A percentile compares a stretch with the other conserved stretches of the same genome.
Conservation (phyloP, 2,888 invertebrate species). For the Drosophila paracracens region DNA sequence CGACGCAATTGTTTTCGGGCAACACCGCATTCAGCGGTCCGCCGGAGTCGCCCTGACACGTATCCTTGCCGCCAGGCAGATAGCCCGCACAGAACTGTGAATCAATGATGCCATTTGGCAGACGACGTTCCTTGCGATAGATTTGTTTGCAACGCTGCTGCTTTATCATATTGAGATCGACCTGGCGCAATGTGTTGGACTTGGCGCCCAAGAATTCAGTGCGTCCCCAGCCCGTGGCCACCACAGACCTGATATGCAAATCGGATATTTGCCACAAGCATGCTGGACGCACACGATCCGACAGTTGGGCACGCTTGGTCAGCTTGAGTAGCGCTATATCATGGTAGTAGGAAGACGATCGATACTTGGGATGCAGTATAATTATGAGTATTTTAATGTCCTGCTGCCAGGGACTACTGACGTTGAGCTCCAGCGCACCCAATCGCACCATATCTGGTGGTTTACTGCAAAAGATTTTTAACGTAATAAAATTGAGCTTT, state of each 20-base stretch:
- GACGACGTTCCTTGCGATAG: conserved; percentile 79
- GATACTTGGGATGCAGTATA: conserved; percentile 86
- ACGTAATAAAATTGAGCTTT: conserved; percentile 13
- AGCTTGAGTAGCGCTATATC: conserved; percentile 87
- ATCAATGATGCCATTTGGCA: conserved; percentile 83
- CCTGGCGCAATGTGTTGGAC: conserved; percentile 84
- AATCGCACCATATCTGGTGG: conserved; percentile 86
- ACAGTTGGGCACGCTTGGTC: conserved; percentile 68
- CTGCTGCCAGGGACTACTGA: conserved; percentile 83
- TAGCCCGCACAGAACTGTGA: conserved; percentile 85
- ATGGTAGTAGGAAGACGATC: conserved; percentile 86
- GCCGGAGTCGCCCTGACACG: conserved; percentile 85
- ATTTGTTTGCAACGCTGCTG: conserved; percentile 77
- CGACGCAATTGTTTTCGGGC: conserved; percentile 82
- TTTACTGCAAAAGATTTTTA: conserved; percentile 80
- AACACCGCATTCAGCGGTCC: conserved; percentile 83
- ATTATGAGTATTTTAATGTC: conserved; percentile 85
- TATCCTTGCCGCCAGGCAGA: conserved; percentile 83
- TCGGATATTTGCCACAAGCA: conserved; percentile 84
- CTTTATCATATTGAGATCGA: conserved; percentile 81
- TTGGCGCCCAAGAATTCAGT: conserved; percentile 80
- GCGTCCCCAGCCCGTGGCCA: conserved; percentile 85
- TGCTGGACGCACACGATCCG: conserved; percentile 81
- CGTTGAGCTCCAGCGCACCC: conserved; percentile 85
- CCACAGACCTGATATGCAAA: conserved; percentile 64